Percentiles rank a stretch among this genome's conserved stretches.
phyloP scores from a whole-genome alignment of 2,888 invertebrate genomes.

The Platycnemis pennipes region DNA sequence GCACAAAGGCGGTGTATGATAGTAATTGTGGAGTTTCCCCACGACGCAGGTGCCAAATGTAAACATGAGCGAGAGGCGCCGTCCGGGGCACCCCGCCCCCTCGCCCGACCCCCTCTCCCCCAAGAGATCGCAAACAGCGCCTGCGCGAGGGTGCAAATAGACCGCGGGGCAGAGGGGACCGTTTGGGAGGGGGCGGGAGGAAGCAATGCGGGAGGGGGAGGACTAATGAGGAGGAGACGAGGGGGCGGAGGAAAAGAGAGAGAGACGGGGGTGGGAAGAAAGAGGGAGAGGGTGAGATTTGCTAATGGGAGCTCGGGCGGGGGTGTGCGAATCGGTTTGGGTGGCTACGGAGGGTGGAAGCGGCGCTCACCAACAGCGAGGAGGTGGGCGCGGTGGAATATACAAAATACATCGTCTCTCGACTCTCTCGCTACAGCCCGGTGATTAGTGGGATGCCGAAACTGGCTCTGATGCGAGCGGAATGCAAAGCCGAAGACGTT shows the following conservation, averaged over 20 bases:
- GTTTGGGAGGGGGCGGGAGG: not conserved
- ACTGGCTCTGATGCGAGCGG: not conserved
- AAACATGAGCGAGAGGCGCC: slow-evolving; percentile 78
- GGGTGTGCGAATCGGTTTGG: not conserved
- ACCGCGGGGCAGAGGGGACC: slow-evolving; percentile 49
- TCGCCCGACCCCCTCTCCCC: slow-evolving; percentile 72
- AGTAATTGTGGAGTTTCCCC: slow-evolving; percentile 52
- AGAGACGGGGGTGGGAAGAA: not conserved
- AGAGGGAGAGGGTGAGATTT: slow-evolving; percentile 70
- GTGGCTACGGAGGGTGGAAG: not conserved
- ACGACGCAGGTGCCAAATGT: slow-evolving; percentile 55
- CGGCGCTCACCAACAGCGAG: not conserved
- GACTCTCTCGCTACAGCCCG: not conserved
- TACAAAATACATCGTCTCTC: not conserved
- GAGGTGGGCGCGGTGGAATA: not conserved
- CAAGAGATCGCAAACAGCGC: slow-evolving; percentile 78
- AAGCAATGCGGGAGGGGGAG: slow-evolving; percentile 69
- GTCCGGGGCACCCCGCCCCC: slow-evolving; percentile 80
- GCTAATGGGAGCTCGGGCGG: slow-evolving; percentile 29
- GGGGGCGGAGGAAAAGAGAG: not conserved
- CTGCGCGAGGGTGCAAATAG: slow-evolving; percentile 77
- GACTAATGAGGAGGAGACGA: slow-evolving; percentile 26
- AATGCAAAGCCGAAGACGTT: not conserved
- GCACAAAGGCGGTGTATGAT: slow-evolving; percentile 59
- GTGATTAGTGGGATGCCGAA: not conserved